Base-by-base conservation (phyloP, 64 coral and sea anemone genomes). In the Porites lutea region DNA sequence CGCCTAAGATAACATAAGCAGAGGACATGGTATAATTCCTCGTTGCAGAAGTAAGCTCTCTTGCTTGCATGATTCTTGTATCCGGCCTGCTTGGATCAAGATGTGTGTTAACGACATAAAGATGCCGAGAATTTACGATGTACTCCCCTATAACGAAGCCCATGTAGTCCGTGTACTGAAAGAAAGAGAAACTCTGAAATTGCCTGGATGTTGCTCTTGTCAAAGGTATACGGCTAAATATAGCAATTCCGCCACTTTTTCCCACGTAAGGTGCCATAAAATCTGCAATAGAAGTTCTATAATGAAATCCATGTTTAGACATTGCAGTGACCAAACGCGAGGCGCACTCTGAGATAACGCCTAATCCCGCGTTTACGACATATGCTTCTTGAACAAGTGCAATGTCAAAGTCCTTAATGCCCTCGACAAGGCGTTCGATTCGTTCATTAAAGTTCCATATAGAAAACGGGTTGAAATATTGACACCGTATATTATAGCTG, bases 31-130 rank as follows among this genome's bases (percentile, higher is more conserved):
- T 80, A 2, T 86, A 77, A 2, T 77, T 57, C 52, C 75, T 80
- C 20, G 86, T 75, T 44, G 57, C 14, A 14, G 44, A 66, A 18
- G 48, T 86, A 5, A 94, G 44, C 63, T 94, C 82, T 57, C 77
- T 88, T 19, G 90, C 72, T 82, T 97, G 92, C 3, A 71, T 15
- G 19, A 57, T 78, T 80, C 75, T 87, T 19, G 77, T 16, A 50
- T 86, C 83, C 45, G 75, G 72, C 11, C 64, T 77, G 11, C 79
- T 76, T 18, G 88, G 88, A 78, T 97, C 95, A n/a, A 92, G 61
- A 57, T 97, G 95, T n/a, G 92, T 91, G 44, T 97, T 94, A 43
- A 97, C 59, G 2, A 97, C 74, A 61, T 82, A 94, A 20, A 94
- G 21, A 43, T 73, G 82, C 66, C 52, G 22, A 52, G 79, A 66